A percentile compares a stretch with the other conserved stretches of the same genome.
These are phyloP conservation scores for Tricholauxania praeusta DNA, from an alignment of 2,888 invertebrate genomes.

Conservation along the genomic window DNA sequence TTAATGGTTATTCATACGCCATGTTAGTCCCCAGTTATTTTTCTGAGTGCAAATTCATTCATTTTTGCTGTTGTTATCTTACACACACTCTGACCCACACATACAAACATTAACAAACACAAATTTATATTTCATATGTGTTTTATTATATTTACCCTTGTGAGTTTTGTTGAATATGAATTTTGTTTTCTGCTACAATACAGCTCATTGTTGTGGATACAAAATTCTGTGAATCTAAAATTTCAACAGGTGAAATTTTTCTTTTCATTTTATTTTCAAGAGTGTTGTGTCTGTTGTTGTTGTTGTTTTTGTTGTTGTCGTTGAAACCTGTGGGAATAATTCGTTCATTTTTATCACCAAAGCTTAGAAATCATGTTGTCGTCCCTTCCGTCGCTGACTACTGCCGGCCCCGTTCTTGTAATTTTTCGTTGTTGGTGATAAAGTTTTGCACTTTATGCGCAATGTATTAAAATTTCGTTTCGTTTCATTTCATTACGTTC, in stretches of 20 bases:
- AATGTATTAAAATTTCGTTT: constrained; percentile 6
- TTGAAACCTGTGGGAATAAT: constrained; percentile 19
- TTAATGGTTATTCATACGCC: too few species aligned
- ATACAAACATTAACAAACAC: not conserved
- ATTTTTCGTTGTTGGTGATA: not conserved
- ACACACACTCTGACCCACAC: not conserved
- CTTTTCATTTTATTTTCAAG: not conserved
- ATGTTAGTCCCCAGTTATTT: too few species aligned
- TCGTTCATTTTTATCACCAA: constrained; percentile 23
- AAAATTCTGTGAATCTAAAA: constrained; percentile 1
- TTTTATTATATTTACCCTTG: not conserved
- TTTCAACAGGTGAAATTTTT: constrained; percentile 31
- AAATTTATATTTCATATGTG: too few species aligned
- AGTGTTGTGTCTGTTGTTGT: not conserved
- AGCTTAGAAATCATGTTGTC: constrained; percentile 7
- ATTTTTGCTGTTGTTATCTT: not conserved
- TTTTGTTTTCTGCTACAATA: not conserved
- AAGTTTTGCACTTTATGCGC: constrained; percentile 16
- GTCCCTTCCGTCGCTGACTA: not conserved
- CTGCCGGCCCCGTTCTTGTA: not conserved
- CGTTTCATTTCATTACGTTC: not conserved
- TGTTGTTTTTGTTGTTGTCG: not conserved
- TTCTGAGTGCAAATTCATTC: too few species aligned
- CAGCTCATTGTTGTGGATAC: not conserved
- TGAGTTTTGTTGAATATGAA: constrained; percentile 15